Base-by-base conservation (phyloP, 1,140 invertebrate genomes). In the Drosophila cardini region DNA sequence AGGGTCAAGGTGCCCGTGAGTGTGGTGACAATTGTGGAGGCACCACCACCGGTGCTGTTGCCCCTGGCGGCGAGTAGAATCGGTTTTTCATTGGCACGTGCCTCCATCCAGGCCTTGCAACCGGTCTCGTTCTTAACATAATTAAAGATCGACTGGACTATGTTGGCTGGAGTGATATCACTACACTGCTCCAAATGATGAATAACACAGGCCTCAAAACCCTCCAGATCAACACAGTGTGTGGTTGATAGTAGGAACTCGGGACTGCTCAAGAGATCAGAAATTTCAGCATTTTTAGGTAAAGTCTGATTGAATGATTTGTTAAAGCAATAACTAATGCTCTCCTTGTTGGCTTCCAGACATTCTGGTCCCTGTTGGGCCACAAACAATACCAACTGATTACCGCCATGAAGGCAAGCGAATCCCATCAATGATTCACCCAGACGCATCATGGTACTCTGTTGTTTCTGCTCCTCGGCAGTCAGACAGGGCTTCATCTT, bases 361-460 rank as follows among this genome's bases (percentile, higher is more conserved):
- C 96, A 97, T 78, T 96, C 95, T 4, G 95, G 94, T 2, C 96
- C 96, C 53, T 95, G 94, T 78, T 96, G 95, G 40, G 96, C 94
- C 48, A 96, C 95, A 78, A 97, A 97, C 65, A 97, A 93, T 2
- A 96, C 96, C 80, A 97, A 95, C 73, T 96, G 94, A 90, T 97
- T 96, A 4, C 96, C 96, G 73, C 96, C 96, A 71, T 96, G 96
- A 55, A 93, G 94, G 81, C 96, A 97, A 15, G 95, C 93, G 77
- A 97, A 97, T 34, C 94, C 93, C 0, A 95, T 80, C 0, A 97
- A 78, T 7, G 95, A 94, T 5, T 95, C 93, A 0, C 95, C 94
- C 10, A 96, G 93, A 63, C 95, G 95, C 53, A 94, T 83, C 2
- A 96, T 89, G 1, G 94, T 94, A 43, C 72, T 73, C 74, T 91